phyloP scores from a whole-genome alignment of 2,113 vertebrate genomes.

The Stigmatopora argus region DNA sequence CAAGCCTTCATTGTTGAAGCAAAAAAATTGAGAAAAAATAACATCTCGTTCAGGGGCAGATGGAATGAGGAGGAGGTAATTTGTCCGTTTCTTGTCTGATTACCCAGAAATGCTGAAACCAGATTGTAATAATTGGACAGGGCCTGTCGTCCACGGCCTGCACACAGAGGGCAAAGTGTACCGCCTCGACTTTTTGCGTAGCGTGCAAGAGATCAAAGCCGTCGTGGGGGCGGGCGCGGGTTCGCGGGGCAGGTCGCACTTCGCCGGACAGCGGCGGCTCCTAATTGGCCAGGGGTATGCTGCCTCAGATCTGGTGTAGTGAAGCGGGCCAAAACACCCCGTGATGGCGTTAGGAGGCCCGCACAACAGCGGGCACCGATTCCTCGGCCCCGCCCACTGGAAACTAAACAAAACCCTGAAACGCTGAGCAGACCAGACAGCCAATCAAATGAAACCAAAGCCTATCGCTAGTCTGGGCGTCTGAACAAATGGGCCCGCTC shows the following conservation, averaged over 20 bases:
- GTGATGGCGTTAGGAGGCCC: conserved; percentile 62
- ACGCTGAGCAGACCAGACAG: conserved; percentile 31
- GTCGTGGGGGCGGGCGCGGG: conserved; percentile 17
- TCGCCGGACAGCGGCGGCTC: conserved; percentile 55
- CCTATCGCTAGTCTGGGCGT: conserved; percentile 41
- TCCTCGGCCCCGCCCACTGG: conserved; percentile 18
- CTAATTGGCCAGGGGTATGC: conserved; percentile 63
- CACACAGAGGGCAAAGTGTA: conserved; percentile 45
- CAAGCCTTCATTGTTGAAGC: background rate
- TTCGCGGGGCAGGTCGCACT: conserved; percentile 17
- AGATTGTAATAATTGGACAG: conserved; percentile 66
- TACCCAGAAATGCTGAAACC: conserved; percentile 49
- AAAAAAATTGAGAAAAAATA: conserved; percentile 1
- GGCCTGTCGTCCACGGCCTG: conserved; percentile 35
- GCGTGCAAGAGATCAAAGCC: conserved; percentile 64
- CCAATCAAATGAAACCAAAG: conserved; percentile 38
- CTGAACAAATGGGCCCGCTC: conserved; percentile 54
- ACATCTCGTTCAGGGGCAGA: conserved; percentile 20
- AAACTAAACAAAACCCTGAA: conserved; percentile 52
- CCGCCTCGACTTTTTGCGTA: conserved; percentile 54
- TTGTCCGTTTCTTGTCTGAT: conserved; percentile 55
- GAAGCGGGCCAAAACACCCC: conserved; percentile 57
- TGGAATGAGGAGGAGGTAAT: conserved; percentile 39
- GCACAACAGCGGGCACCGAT: conserved; percentile 30
- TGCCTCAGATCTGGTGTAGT: conserved; percentile 65